These are phyloP conservation scores for Bicyclus anynana DNA, from an alignment of 1,140 invertebrate genomes.

Conservation along the genomic window DNA sequence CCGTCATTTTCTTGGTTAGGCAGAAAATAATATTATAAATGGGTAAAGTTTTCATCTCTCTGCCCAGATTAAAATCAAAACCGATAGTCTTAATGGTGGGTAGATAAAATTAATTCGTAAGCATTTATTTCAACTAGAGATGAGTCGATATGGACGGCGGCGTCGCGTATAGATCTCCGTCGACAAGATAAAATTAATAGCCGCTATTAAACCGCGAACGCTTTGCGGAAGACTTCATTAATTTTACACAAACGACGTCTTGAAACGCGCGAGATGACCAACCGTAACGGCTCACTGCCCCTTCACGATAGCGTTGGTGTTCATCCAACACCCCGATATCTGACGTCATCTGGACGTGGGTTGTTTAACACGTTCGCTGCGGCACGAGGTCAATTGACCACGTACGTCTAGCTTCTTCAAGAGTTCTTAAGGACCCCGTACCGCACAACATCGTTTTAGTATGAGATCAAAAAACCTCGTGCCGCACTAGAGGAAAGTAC, in stretches of 20 bases:
- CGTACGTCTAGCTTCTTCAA: too few relatives aligned
- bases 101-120: slow-evolving; percentile 33
- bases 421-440: too few relatives aligned
- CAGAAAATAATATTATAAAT: too few relatives aligned
- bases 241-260: slow-evolving; percentile 63
- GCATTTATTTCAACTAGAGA: slow-evolving; percentile 42
- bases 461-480: too few relatives aligned
- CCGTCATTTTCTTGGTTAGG: too few relatives aligned
- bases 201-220: slow-evolving; percentile 67
- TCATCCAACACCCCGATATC: too few relatives aligned
- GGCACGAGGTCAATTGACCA: too few relatives aligned
- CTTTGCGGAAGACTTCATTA: slow-evolving; percentile 69
- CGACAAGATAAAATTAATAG: slow-evolving; percentile 73
- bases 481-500: too few relatives aligned
- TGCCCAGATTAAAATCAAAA: background rate
- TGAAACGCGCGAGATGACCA: slow-evolving; percentile 45
- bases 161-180: slow-evolving; percentile 40
- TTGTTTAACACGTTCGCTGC: too few relatives aligned
- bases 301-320: slow-evolving; percentile 65
- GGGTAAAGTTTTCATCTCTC: background rate
- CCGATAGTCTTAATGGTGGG: slow-evolving; percentile 9
- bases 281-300: too few relatives aligned
- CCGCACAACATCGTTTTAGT: too few relatives aligned
- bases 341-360: too few relatives aligned
- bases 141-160: slow-evolving; percentile 27